A percentile compares a stretch with the other conserved stretches of the same genome.
Conservation (phyloP, 2,113 vertebrate species). For the Ceyx cyanopectus region DNA sequence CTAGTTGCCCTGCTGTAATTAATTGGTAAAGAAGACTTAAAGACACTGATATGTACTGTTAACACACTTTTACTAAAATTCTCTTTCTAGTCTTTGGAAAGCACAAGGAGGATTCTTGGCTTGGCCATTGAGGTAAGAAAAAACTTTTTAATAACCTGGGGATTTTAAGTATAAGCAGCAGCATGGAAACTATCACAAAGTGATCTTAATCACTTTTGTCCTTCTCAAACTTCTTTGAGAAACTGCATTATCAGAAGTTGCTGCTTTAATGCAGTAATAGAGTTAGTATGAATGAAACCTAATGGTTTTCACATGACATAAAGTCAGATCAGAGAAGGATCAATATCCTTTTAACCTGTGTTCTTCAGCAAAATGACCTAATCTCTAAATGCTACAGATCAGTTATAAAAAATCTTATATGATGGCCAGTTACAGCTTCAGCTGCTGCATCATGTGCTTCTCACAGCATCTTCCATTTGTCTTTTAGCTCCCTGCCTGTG, state of each 20-base stretch:
- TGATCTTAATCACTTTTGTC: neutral
- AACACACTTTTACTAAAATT: neutral
- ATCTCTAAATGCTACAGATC: neutral
- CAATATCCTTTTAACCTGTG: neutral
- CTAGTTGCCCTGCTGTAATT: neutral
- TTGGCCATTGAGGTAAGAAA: conserved; percentile 93
- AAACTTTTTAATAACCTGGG: neutral
- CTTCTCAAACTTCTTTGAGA: neutral
- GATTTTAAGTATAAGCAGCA: neutral
- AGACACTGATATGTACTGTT: neutral
- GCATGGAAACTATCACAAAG: neutral
- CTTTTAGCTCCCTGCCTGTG: neutral
- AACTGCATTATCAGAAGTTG: neutral
- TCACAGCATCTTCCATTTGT: accelerated
- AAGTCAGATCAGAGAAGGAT: neutral
- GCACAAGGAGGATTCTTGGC: conserved; percentile 93
- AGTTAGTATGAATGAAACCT: neutral
- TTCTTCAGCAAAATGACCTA: neutral
- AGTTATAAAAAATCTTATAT: neutral
- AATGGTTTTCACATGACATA: neutral
- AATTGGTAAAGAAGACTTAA: neutral
- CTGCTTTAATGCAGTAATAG: neutral
- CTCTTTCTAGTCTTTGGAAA: conserved; percentile 91
- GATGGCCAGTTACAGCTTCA: neutral
- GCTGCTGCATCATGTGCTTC: neutral